A percentile compares a stretch with the other conserved stretches of the same genome.
phyloP scores from a whole-genome alignment of 1,140 invertebrate species.

The Orchestia grillus region DNA sequence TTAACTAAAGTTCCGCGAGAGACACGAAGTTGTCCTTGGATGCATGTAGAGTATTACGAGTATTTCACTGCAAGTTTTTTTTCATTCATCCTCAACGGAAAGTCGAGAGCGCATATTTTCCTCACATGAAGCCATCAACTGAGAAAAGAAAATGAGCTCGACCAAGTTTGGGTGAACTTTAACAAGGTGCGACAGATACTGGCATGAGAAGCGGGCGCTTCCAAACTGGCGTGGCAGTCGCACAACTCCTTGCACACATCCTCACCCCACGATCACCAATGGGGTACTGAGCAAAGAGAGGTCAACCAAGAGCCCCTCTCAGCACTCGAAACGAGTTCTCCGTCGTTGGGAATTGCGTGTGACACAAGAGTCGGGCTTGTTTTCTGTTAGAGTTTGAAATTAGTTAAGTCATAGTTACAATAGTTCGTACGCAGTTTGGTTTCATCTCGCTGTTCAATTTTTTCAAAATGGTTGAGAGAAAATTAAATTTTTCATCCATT shows the following conservation, averaged over 20 bases:
- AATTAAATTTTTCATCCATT: too few species aligned
- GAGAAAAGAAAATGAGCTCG: neutral
- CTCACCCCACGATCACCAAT: neutral
- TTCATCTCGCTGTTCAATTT: too few species aligned
- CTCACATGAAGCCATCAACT: neutral
- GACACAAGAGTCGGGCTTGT: too few species aligned
- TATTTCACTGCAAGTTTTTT: neutral
- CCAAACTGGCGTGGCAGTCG: neutral
- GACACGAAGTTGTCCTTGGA: neutral
- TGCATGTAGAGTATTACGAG: too few species aligned
- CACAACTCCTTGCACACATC: neutral
- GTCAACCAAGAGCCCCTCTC: neutral
- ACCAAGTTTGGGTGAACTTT: neutral
- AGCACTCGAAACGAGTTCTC: neutral
- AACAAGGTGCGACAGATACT: neutral
- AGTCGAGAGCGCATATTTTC: neutral
- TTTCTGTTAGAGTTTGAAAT: too few species aligned
- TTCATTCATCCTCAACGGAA: neutral
- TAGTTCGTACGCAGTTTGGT: too few species aligned
- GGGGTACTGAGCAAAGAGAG: slow-evolving; percentile 16
- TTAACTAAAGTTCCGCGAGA: neutral
- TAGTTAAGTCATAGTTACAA: too few species aligned
- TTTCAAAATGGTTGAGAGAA: too few species aligned
- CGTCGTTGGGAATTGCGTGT: too few species aligned
- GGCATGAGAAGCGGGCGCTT: neutral